Base-by-base conservation (phyloP, 2,888 invertebrate genomes). In the Brachyopa scutellaris region DNA sequence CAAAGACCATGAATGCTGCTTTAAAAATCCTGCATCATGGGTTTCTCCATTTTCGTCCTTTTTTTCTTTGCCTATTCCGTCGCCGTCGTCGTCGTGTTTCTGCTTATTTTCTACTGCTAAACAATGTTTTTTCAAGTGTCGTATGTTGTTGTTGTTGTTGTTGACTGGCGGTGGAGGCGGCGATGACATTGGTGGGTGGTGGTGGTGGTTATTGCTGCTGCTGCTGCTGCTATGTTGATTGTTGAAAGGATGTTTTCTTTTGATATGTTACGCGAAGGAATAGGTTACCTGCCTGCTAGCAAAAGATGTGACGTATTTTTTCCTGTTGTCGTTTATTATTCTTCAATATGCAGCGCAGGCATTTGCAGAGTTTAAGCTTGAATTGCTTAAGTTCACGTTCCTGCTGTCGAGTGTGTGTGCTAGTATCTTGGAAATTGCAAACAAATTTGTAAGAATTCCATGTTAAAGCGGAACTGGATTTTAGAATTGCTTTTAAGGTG, bases 201-300 rank as follows among this genome's bases (percentile, higher is more conserved):
- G 15, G 26, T 40, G 29, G 17, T 38, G 15, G 8, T 4, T n/a
- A 4, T 9, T 62, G 11, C 23, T 23, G 29, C 49, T 42, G 11
- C 57, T 42, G 3, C 49, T 47, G 21, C 62, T 53, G 29, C 33
- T 53, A 36, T 62, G 72, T 73, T 78, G 78, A 72, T 78, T 78
- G 78, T 78, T 78, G 72, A 78, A 79, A 79, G 79, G 74, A 74
- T 79, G 79, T 67, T 79, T 79, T 79, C 79, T 79, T 79, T 79
- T 79, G 79, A 79, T 74, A 79, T 79, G 79, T 79, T 79, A 74
- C 79, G 74, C 74, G 29, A 57, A 64, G 57, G 38, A 42, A 36
- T 21, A 64, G 13, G n/a, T n/a, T 23, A 38, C 53, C 55, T 26
- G 36, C 57, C 55, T 21, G 15, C 31, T 47, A n/a, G 26, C 31